Evolutionary conservation across 2,113 vertebrate species (phyloP), one percentile per base, ranked within the genome.

Genomic region (Coryphaenoides rupestris): DNA sequence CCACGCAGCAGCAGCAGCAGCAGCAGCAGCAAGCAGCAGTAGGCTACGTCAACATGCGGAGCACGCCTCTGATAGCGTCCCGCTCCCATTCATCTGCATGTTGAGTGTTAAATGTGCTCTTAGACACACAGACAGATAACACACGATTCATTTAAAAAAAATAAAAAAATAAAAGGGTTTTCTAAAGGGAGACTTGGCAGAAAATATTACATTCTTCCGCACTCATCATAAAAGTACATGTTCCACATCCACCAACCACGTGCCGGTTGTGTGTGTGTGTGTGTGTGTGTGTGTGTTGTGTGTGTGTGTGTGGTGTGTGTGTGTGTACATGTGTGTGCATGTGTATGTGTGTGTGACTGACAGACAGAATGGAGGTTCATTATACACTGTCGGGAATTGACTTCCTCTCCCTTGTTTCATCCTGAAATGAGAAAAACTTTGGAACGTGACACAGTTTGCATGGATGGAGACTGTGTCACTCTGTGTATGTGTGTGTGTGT

Each of bases 401-500:
- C 78, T 82, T 87, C 65, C 68, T 62, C 17, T 19, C 76, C 77
- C 70, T 79, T 78, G 70, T 79, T 79, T 80, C 75, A 82, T 80
- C 66, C 66, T 72, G 74, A 85, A 85, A 87, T 86, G 82, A 87
- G 84, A 84, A 86, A 84, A 86, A 78, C 77, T 81, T 84, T 78
- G 80, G 80, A 74, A 82, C 65, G 82, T 84, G 80, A 83, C 84
- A 79, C 69, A 46, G 63, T 60, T 80, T 81, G 78, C n/a, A 81
- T 74, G 74, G 76, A 57, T 58, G 50, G 66, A 67, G 76, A 58
- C 47, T 47, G 63, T 49, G 22, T 24, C 45, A 17, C 2, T 66
- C n/a, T n/a, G n/a, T n/a, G n/a, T n/a, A 15, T 53, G 26, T 46
- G 60, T 58, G 19, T 10, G 17, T 62, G 60, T 50, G 24, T 55